Conservation (phyloP, 2,113 vertebrate genomes). For the Paralichthys olivaceus region DNA sequence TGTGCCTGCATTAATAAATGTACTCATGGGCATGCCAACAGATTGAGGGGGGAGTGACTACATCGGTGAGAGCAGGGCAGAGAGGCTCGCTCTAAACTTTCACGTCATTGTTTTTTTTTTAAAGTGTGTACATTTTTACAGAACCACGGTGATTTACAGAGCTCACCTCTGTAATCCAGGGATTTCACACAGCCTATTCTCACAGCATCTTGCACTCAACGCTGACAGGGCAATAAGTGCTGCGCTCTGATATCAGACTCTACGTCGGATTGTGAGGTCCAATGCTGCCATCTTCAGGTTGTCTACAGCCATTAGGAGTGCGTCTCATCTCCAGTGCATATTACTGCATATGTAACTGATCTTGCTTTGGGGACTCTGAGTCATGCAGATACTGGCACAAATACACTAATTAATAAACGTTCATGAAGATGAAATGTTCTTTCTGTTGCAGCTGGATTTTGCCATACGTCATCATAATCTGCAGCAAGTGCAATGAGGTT, state of each 20-base stretch:
- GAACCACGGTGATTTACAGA: constrained; percentile 43
- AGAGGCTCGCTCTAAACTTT: constrained; percentile 27
- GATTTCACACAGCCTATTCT: constrained; percentile 47
- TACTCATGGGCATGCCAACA: constrained; percentile 31
- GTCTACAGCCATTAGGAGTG: constrained; percentile 2
- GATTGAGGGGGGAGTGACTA: constrained; percentile 25
- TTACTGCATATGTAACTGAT: constrained; percentile 31
- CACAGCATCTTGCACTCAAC: constrained; percentile 18
- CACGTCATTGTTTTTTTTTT: not conserved
- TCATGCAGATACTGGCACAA: constrained; percentile 14
- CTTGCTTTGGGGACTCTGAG: constrained; percentile 10
- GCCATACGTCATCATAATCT: not conserved
- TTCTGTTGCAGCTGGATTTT: not conserved
- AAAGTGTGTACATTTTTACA: constrained; percentile 29
- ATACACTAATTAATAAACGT: constrained; percentile 6
- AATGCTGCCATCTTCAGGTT: constrained; percentile 82
- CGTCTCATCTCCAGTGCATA: not conserved
- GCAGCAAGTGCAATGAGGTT: not conserved
- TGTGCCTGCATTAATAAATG: constrained; percentile 64
- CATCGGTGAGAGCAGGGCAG: constrained; percentile 7
- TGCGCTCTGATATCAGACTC: not conserved
- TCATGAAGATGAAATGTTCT: constrained; percentile 18
- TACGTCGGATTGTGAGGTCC: constrained; percentile 38
- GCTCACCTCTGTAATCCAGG: constrained; percentile 36
- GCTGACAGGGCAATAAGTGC: constrained; percentile 29